A percentile compares a stretch with the other conserved stretches of the same genome.
phyloP scores from a whole-genome alignment of 2,797 vertebrate species.

The Brachyalestes nurse region DNA sequence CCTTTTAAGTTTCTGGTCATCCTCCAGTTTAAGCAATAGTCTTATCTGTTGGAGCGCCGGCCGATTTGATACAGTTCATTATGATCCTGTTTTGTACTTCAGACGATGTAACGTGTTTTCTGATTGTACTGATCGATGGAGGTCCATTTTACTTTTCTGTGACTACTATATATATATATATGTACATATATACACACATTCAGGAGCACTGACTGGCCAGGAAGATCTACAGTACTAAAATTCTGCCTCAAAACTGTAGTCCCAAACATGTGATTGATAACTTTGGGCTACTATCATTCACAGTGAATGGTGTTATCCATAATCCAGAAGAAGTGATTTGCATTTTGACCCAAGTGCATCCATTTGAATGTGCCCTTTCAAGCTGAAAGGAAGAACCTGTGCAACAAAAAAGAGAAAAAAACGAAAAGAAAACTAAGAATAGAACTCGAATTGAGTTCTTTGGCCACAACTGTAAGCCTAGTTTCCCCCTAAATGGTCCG shows the following conservation, averaged over 20 bases:
- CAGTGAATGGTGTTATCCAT: conserved; percentile 4
- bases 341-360: conserved; percentile 1
- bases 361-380: conserved; percentile 1
- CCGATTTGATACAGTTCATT: conserved; percentile 49
- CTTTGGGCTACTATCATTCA: conserved; percentile 13
- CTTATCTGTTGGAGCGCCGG: conserved; percentile 41
- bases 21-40: conserved; percentile 30
- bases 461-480: conserved; percentile 16
- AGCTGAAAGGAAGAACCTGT: neutral
- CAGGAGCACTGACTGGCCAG: conserved; percentile 20
- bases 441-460: neutral
- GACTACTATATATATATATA: conserved; percentile 36
- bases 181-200: conserved; percentile 4
- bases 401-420: too few species aligned
- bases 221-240: neutral
- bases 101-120: conserved; percentile 46
- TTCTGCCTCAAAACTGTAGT: conserved; percentile 6
- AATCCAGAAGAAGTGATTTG: neutral
- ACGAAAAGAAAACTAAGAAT: neutral
- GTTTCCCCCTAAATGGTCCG: neutral
- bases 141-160: conserved; percentile 37
- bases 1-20: conserved; percentile 33
- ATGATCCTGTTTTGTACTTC: conserved; percentile 42
- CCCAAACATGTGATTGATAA: conserved; percentile 3
- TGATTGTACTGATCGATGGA: conserved; percentile 41